A percentile compares a stretch with the other conserved stretches of the same genome.
phyloP scores from a whole-genome alignment of 2,888 invertebrate genomes.

The Cephus nigrinus region DNA sequence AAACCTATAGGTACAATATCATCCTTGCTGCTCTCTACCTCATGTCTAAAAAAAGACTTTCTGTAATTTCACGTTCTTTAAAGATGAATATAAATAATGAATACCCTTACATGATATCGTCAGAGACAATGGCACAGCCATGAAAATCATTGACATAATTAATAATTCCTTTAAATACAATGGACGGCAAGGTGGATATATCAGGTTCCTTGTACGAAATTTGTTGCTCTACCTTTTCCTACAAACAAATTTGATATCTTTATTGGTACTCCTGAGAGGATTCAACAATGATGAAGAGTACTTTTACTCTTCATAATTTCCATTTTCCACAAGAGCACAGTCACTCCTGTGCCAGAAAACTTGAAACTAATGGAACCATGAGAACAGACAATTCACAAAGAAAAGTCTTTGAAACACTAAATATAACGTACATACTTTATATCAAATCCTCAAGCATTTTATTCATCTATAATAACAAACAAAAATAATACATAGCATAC shows the following conservation, averaged over 20 bases:
- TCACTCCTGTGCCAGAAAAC: too few species aligned
- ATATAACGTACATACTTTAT: neutral
- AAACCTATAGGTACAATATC: conserved; percentile 71
- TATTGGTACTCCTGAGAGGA: neutral
- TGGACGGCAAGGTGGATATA: conserved; percentile 34
- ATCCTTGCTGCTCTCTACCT: conserved; percentile 51
- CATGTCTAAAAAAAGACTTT: conserved; percentile 50
- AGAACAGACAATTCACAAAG: neutral
- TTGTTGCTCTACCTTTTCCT: conserved; percentile 31
- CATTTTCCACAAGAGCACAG: too few species aligned
- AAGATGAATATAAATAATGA: conserved; percentile 7
- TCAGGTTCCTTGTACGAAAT: conserved; percentile 29
- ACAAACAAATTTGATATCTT: conserved; percentile 8
- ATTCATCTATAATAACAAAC: neutral
- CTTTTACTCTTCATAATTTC: too few species aligned
- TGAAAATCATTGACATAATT: conserved; percentile 51
- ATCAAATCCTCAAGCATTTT: neutral
- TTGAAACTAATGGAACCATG: too few species aligned
- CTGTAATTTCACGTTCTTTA: conserved; percentile 13
- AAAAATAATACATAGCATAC: conserved; percentile 25
- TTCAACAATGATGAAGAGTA: too few species aligned
- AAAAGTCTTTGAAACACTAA: neutral
- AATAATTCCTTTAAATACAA: conserved; percentile 50
- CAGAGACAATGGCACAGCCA: conserved; percentile 53
- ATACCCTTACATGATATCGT: conserved; percentile 53